Evolutionary conservation across 2,797 vertebrate species (phyloP).

Genomic region (Xerus rutilus): DNA sequence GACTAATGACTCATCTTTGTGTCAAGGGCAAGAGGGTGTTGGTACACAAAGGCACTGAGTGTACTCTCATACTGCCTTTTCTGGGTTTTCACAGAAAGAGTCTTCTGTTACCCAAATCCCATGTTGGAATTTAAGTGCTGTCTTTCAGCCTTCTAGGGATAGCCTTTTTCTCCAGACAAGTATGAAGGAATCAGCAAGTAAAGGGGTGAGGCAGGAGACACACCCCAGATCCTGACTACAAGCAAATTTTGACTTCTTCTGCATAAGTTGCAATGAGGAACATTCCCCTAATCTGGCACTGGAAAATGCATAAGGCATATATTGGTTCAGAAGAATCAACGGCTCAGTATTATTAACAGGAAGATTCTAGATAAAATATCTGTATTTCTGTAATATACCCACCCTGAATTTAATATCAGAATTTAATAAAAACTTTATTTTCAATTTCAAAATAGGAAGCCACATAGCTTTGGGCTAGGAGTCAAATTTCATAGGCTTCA

Average conservation of each 20-base stretch:
- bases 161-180: background rate
- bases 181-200: background rate
- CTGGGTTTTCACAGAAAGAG: background rate
- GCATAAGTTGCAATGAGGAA: background rate
- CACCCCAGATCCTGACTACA: background rate
- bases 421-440: constrained; percentile 61
- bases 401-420: constrained; percentile 51
- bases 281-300: background rate
- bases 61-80: background rate
- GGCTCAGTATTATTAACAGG: background rate
- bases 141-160: background rate
- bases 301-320: background rate
- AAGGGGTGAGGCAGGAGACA: background rate
- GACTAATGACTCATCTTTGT: background rate
- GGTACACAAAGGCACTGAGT: background rate
- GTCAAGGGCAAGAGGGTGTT: background rate
- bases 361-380: background rate
- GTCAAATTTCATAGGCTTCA: background rate
- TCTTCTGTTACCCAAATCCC: background rate
- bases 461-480: background rate
- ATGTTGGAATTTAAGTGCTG: background rate
- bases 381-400: background rate
- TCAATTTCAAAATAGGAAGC: background rate
- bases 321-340: background rate
- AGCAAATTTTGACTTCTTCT: background rate